Conservation (phyloP, 2,113 vertebrate species). For the Zosterops lateralis region DNA sequence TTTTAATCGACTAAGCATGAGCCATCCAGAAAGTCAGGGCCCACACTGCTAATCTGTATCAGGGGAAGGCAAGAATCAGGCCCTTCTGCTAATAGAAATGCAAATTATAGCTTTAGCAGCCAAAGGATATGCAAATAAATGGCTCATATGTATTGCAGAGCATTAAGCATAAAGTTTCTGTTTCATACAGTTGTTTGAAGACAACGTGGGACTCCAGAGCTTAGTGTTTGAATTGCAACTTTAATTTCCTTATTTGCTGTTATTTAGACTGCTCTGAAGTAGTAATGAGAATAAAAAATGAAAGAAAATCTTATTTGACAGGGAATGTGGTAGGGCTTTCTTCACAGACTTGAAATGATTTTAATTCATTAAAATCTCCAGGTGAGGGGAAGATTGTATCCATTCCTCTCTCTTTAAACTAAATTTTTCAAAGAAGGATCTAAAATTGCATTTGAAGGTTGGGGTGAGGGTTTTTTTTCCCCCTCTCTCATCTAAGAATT, state of each 20-base stretch:
- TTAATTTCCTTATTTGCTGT: not conserved
- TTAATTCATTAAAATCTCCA: not conserved
- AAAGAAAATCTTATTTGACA: not conserved
- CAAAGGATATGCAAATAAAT: not conserved
- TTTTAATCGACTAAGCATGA: not conserved
- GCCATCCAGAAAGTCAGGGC: not conserved
- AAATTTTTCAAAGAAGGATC: slow-evolving; percentile 7
- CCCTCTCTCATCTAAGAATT: not conserved
- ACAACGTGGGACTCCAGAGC: not conserved
- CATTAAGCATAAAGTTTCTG: not conserved
- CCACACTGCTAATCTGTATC: not conserved
- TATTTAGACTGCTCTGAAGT: not conserved
- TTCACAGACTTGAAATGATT: not conserved
- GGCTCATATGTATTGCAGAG: not conserved
- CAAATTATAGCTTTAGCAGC: not conserved
- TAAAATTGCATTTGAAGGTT: not conserved
- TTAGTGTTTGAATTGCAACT: not conserved
- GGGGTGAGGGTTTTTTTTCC: not conserved
- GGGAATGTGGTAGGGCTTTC: not conserved
- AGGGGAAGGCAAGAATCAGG: not conserved
- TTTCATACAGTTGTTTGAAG: not conserved
- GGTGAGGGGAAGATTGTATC: not conserved
- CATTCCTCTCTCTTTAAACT: not conserved
- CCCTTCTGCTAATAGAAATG: not conserved
- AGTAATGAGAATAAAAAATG: not conserved